Conservation (phyloP, 2,797 vertebrate species). For the Lepilemur septentrionalis region DNA sequence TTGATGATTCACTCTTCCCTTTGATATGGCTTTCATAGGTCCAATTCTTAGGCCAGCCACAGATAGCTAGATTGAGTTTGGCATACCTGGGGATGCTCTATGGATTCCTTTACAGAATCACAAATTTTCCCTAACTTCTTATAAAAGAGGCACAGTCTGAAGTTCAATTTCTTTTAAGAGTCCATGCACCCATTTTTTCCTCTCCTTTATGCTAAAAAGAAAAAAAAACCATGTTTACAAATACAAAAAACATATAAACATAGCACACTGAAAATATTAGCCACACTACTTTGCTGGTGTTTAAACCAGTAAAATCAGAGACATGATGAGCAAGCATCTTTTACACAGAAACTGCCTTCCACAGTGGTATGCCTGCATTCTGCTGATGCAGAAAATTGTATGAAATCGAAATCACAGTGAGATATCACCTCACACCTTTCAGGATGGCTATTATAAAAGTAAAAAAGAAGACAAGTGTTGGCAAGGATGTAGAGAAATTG, state of each 20-base stretch:
- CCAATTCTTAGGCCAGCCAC: background rate
- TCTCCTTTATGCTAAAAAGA: background rate
- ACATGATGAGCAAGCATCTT: background rate
- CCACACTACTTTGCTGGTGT: background rate
- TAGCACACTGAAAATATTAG: background rate
- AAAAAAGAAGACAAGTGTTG: background rate
- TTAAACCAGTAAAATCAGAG: background rate
- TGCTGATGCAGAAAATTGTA: background rate
- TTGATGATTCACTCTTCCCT: background rate
- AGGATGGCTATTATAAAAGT: background rate
- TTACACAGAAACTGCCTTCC: background rate
- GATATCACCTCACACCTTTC: background rate
- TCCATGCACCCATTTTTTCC: background rate
- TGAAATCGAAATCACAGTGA: conserved; percentile 16
- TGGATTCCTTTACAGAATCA: background rate
- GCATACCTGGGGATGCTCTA: background rate
- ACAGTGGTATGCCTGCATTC: background rate
- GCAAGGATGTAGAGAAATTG: background rate
- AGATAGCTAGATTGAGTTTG: background rate
- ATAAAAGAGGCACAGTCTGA: background rate
- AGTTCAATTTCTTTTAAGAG: background rate
- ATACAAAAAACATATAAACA: background rate
- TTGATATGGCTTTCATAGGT: background rate
- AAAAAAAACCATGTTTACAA: background rate
- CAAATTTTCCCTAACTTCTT: background rate